Percentiles rank a stretch among this genome's conserved stretches.
Conservation (phyloP, 2,888 invertebrate genomes). For the Tanypteryx hageni region DNA sequence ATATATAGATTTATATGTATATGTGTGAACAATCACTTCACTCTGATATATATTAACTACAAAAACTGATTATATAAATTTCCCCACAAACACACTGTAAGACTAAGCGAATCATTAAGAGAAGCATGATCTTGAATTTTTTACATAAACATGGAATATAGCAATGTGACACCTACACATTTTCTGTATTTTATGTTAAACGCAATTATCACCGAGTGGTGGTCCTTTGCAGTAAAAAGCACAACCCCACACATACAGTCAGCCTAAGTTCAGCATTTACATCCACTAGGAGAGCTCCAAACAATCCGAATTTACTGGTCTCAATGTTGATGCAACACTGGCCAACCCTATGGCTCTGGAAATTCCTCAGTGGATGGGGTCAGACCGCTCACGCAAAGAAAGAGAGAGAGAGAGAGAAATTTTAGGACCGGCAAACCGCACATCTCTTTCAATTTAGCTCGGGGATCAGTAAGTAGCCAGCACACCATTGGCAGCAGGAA, state of each 20-base stretch:
- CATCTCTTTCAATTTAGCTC: not conserved
- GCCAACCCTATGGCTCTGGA: slow-evolving; percentile 41
- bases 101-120: slow-evolving; percentile 51
- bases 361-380: slow-evolving; percentile 46
- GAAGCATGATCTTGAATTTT: slow-evolving; percentile 57
- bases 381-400: not conserved
- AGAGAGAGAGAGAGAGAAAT: slow-evolving; percentile 36
- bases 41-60: slow-evolving; percentile 57
- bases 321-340: slow-evolving; percentile 63
- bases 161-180: slow-evolving; percentile 54
- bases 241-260: slow-evolving; percentile 42
- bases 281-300: slow-evolving; percentile 55
- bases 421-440: not conserved
- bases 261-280: slow-evolving; percentile 37
- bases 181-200: slow-evolving; percentile 29
- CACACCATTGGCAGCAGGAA: slow-evolving; percentile 56
- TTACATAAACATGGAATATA: slow-evolving; percentile 59
- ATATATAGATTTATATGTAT: slow-evolving; percentile 57
- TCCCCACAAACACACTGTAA: slow-evolving; percentile 48
- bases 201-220: slow-evolving; percentile 18
- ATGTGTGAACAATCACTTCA: slow-evolving; percentile 50
- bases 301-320: slow-evolving; percentile 46
- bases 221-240: slow-evolving; percentile 49
- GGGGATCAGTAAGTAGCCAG: slow-evolving; percentile 41
- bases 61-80: slow-evolving; percentile 64